phyloP scores from a whole-genome alignment of 2,113 vertebrate genomes.

The Nycticebus coucang region DNA sequence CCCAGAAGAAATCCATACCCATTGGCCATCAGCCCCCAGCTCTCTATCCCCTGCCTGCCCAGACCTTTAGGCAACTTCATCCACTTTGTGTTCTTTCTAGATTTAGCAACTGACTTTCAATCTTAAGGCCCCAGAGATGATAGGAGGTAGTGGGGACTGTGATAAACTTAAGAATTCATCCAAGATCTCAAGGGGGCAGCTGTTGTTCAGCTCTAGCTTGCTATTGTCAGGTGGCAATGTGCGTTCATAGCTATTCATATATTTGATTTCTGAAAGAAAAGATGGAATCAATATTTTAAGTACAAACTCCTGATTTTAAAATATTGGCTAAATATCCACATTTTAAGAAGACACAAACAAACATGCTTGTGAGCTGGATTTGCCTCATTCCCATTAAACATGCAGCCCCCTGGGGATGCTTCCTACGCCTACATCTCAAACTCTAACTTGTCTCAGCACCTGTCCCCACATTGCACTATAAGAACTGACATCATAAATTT shows the following conservation, averaged over 20 bases:
- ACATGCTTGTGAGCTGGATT: neutral
- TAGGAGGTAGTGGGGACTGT: neutral
- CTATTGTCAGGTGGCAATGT: neutral
- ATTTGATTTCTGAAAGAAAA: conserved; percentile 35
- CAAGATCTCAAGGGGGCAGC: neutral
- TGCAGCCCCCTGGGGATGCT: neutral
- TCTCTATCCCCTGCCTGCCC: neutral
- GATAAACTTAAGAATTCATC: neutral
- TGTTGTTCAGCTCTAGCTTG: neutral
- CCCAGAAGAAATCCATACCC: neutral
- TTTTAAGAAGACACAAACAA: neutral
- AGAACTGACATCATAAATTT: neutral
- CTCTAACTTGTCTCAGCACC: neutral
- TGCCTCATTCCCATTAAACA: neutral
- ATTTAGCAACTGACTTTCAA: neutral
- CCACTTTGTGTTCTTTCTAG: neutral
- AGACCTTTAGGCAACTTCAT: neutral
- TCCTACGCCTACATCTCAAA: neutral
- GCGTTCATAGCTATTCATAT: neutral
- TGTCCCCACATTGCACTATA: neutral
- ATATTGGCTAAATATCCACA: neutral
- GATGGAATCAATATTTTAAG: conserved; percentile 2
- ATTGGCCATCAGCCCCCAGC: neutral
- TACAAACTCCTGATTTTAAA: conserved; percentile 45
- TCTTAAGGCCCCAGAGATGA: neutral